phyloP scores from a whole-genome alignment of 2,797 vertebrate genomes.

The Ctenopoma multispine region DNA sequence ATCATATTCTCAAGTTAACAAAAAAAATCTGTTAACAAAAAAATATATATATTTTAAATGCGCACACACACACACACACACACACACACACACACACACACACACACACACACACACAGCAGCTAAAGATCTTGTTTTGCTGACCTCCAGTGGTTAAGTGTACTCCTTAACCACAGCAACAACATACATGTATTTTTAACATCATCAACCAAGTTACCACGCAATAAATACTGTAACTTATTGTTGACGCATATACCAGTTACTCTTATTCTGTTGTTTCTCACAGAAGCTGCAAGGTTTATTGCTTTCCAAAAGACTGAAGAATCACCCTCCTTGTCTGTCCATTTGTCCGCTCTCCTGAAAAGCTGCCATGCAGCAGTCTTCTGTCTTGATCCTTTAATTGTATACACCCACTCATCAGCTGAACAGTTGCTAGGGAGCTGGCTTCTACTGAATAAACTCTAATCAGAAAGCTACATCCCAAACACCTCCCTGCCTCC shows the following conservation, averaged over 20 bases:
- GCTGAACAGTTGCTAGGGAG: conserved; percentile 64
- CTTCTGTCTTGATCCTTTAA: conserved; percentile 49
- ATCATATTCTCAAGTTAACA: not conserved
- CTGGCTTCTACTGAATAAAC: conserved; percentile 50
- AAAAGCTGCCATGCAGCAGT: conserved; percentile 44
- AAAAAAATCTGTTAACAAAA: no score
- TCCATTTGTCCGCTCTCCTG: not conserved
- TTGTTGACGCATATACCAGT: not conserved
- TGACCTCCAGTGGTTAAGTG: not conserved
- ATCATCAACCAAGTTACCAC: not conserved
- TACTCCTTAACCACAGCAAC: not conserved
- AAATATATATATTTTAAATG: no score
- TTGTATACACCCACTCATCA: conserved; percentile 45
- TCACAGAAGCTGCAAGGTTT: not conserved
- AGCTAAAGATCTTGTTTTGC: not conserved
- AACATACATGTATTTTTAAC: no score
- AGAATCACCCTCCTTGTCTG: not conserved
- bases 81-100: no score
- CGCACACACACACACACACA: no score
- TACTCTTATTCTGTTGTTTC: not conserved
- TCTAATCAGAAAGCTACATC: conserved; percentile 41
- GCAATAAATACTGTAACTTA: not conserved
- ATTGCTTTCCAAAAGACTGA: not conserved
- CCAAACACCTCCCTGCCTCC: conserved; percentile 30
- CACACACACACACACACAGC: not conserved